Evolutionary conservation across 2,113 vertebrate genomes (phyloP), one percentile per base, ranked within the genome.

Genomic region (Rhinoptilus africanus): DNA sequence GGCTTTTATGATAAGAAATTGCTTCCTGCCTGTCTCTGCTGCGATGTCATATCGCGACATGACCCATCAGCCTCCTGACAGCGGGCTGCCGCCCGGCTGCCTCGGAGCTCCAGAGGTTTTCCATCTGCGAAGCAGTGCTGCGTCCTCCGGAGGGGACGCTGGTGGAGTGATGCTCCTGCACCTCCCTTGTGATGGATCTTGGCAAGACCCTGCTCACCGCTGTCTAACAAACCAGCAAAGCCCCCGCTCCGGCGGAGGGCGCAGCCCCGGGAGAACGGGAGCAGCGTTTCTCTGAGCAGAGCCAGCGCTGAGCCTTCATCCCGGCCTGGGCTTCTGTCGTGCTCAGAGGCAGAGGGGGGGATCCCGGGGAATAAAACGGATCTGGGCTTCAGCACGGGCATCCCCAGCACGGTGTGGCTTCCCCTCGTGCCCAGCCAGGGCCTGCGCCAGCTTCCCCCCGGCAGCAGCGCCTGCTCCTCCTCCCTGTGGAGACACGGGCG

Each of bases 21-120:
- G 66, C 39, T 71, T 5, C 32, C 72, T 30, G 5, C 32, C n/a
- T 5, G 6, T 30, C 41, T 47, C 19, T 53, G 56, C 87, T 67
- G 89, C 37, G 5, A 1, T 19, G 6, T 6, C 9, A 0, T 43
- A 5, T 28, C 6, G 1, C 12, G 67, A 20, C 3, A 3, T 19
- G 53, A 34, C 24, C 35, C 20, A 10, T 32, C 45, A 34, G 47
- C 22, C 57, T 59, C 37, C 50, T 48, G 60, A 56, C n/a, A 6
- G 32, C 60, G 19, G 35, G 34, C 77, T 68, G 60, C 72, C 66
- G 57, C 72, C 57, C 14, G 10, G 19, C 68, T 71, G 68, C 67
- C 71, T 43, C 0, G 0, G 14, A 75, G 34, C 77, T 62, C 50
- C 18, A 16, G 34, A 50, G 14, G 1, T 50, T 35, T 21, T 59